Conservation (phyloP, 2,888 invertebrate genomes). For the Nematopogon swammerdamellus region DNA sequence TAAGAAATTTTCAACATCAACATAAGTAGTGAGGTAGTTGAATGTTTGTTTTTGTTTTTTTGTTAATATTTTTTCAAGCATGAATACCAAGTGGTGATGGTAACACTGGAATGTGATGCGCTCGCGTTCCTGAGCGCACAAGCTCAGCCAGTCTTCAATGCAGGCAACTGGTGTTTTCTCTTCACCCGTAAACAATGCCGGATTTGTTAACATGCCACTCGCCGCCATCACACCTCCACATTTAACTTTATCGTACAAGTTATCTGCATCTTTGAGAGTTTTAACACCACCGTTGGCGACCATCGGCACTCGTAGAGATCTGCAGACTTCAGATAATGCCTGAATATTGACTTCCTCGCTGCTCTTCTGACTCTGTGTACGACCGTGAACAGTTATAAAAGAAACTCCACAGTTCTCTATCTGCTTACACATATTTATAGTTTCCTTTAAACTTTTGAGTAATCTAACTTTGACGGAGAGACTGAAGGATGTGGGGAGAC, state of each 20-base stretch:
- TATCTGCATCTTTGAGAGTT: conserved; percentile 65
- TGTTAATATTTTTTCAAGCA: conserved; percentile 81
- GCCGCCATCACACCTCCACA: conserved; percentile 92
- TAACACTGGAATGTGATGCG: conserved; percentile 77
- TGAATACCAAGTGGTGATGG: conserved; percentile 95
- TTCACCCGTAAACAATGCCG: conserved; percentile 79
- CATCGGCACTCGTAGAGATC: conserved; percentile 74
- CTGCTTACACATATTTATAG: conserved; percentile 75
- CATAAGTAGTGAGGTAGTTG: conserved; percentile 69
- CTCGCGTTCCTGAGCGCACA: conserved; percentile 60
- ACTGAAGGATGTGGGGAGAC: conserved; percentile 71
- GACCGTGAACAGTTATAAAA: conserved; percentile 88
- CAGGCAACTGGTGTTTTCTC: conserved; percentile 69
- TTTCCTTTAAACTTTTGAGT: conserved; percentile 63
- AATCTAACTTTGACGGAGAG: conserved; percentile 92
- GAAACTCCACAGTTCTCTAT: conserved; percentile 84
- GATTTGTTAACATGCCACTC: conserved; percentile 86
- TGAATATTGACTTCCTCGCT: conserved; percentile 69
- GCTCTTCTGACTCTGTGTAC: conserved; percentile 79
- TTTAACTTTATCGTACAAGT: conserved; percentile 62
- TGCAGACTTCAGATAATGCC: conserved; percentile 68
- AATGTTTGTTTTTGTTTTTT: conserved; percentile 72
- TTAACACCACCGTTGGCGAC: conserved; percentile 92
- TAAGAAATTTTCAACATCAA: conserved; percentile 69
- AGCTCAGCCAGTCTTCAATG: conserved; percentile 77